Base-by-base conservation (phyloP, 2,113 vertebrate species). In the Thomomys bottae region DNA sequence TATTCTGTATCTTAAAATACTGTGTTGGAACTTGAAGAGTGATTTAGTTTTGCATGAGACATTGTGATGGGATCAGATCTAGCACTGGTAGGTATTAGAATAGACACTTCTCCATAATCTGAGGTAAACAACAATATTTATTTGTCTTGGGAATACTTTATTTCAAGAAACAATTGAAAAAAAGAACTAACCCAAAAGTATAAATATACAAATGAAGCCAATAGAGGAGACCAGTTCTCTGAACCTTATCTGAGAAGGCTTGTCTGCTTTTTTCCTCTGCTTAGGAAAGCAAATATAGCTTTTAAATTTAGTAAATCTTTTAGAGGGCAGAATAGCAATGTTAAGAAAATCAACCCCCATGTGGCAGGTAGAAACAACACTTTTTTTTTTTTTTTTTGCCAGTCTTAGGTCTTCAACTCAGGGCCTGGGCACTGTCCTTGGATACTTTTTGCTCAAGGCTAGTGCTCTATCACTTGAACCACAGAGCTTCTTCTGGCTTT, bases 221-320 rank as follows among this genome's bases (percentile, higher is more conserved):
- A 36, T 6, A 54, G 45, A 38, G 57, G 21, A 17, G 30, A 21
- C 8, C 30, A 72, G 30, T 24, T 32, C 32, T 86, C 75, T 15
- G 6, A 88, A 42, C 5, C 63, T 84, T 63, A 28, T n/a, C 49
- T 71, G 80, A 79, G 59, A 76, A 3, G 36, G n/a, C 20, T 49
- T 6, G n/a, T 34, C n/a, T 32, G 26, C 45, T 81, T 64, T 87
- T 8, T 11, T 88, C 17, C 6, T 92, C 10, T n/a, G n/a, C 32
- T 72, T 71, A 54, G 24, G 30, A 71, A 76, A 66, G 32, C 75
- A 85, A 57, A 9, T 70, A 14, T 77, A 87, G 49, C 8, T 61
- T 88, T 70, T 76, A 71, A 86, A 84, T 40, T 93, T 57, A 68
- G 17, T 38, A 93, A 90, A 90, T 11, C 3, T 91, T 88, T 20